These are phyloP conservation scores for Zosterops borbonicus DNA, from an alignment of 2,113 vertebrate genomes.

Conservation along the genomic window DNA sequence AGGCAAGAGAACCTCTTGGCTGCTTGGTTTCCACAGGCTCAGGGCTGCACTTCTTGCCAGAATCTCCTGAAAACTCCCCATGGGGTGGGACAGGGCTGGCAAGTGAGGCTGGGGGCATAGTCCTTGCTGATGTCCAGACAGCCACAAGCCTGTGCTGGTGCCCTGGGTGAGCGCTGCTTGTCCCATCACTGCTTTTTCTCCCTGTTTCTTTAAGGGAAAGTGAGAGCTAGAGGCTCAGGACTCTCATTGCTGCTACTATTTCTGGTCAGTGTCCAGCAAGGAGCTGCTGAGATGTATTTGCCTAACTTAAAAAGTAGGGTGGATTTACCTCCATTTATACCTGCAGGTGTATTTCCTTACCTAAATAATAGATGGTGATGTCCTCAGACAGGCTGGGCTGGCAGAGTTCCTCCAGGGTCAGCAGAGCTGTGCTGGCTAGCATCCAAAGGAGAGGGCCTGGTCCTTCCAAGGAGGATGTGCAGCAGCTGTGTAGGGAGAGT, in stretches of 20 bases:
- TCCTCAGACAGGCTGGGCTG: slow-evolving; percentile 5
- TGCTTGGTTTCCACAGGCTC: neutral
- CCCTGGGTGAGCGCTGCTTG: accelerated
- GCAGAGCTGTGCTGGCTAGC: neutral
- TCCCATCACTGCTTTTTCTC: neutral
- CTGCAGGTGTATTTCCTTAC: slow-evolving; percentile 29
- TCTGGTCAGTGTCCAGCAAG: neutral
- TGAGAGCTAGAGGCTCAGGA: neutral
- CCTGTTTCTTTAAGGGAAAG: neutral
- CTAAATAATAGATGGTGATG: slow-evolving; percentile 30
- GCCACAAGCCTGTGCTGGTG: neutral
- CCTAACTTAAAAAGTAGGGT: neutral
- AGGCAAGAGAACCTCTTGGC: neutral
- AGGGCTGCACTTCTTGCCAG: neutral
- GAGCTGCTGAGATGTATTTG: slow-evolving; percentile 3
- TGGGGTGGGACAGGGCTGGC: neutral
- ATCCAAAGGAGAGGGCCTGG: neutral
- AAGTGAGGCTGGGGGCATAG: accelerated
- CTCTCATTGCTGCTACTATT: neutral
- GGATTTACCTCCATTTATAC: slow-evolving; percentile 25
- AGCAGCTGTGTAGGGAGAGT: neutral
- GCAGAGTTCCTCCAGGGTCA: slow-evolving; percentile 29
- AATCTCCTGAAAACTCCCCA: neutral
- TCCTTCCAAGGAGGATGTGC: neutral
- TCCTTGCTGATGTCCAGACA: neutral